Evolutionary conservation across 2,797 vertebrate genomes (phyloP).

Genomic region (Eulemur albifrons): DNA sequence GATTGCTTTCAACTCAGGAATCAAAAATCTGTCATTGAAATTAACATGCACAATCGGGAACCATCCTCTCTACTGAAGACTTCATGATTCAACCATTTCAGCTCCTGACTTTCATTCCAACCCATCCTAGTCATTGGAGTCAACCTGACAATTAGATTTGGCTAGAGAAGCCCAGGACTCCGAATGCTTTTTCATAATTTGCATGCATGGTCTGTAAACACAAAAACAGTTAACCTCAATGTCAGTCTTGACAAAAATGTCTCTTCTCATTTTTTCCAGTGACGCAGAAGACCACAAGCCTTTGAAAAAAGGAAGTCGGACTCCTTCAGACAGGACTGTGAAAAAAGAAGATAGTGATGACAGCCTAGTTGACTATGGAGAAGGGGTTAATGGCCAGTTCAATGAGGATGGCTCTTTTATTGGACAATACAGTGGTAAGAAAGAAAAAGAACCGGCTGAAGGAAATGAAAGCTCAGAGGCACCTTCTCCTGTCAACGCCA

Average conservation of each 20-base stretch:
- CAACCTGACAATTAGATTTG: slow-evolving; percentile 64
- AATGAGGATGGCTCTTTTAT: slow-evolving; percentile 99
- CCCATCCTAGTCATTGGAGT: slow-evolving; percentile 68
- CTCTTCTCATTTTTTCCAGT: slow-evolving; percentile 86
- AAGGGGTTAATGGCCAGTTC: slow-evolving; percentile 98
- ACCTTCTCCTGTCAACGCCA: slow-evolving; percentile 95
- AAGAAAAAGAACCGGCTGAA: slow-evolving; percentile 93
- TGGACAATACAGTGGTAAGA: slow-evolving; percentile 98
- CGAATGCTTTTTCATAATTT: slow-evolving; percentile 75
- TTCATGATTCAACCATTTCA: slow-evolving; percentile 82
- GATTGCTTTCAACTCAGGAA: slow-evolving; percentile 74
- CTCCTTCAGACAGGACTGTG: slow-evolving; percentile 96
- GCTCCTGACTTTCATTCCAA: slow-evolving; percentile 78
- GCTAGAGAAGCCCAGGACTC: slow-evolving; percentile 67
- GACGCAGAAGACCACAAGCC: slow-evolving; percentile 99
- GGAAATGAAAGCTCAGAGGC: slow-evolving; percentile 97
- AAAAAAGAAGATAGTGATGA: slow-evolving; percentile 98
- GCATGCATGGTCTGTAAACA: slow-evolving; percentile 74
- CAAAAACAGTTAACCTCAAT: background rate
- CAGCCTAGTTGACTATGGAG: slow-evolving; percentile 99
- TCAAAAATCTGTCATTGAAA: slow-evolving; percentile 63
- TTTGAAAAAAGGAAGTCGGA: slow-evolving; percentile 97
- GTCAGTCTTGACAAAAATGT: slow-evolving; percentile 40
- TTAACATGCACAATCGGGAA: slow-evolving; percentile 64
- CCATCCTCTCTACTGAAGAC: slow-evolving; percentile 67